A percentile compares a stretch with the other conserved stretches of the same genome.
phyloP scores from a whole-genome alignment of 1,140 invertebrate genomes.

The Cydia splendana region DNA sequence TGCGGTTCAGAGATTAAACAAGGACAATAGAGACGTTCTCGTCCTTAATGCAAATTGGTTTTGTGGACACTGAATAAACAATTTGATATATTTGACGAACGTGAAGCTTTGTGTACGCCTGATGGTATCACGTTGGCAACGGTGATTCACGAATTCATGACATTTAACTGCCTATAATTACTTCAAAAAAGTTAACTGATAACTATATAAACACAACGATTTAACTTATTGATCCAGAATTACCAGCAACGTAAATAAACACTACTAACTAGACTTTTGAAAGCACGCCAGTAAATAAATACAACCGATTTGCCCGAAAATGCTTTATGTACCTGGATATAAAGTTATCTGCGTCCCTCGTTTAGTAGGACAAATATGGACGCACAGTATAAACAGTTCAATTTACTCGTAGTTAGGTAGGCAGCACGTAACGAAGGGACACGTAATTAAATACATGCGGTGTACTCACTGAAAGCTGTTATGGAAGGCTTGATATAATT shows the following conservation, averaged over 20 bases:
- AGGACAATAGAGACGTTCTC: constrained; percentile 13
- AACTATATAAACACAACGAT: background rate
- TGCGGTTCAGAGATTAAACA: constrained; percentile 24
- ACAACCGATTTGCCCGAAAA: background rate
- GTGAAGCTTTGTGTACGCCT: background rate
- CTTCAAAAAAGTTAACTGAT: background rate
- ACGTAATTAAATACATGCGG: constrained; percentile 24
- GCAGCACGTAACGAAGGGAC: constrained; percentile 18
- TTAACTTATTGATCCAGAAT: background rate
- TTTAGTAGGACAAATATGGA: background rate
- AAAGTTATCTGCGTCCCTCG: constrained; percentile 14
- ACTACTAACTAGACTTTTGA: background rate
- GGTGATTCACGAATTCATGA: background rate
- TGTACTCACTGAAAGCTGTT: background rate
- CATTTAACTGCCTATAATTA: background rate
- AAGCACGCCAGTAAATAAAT: background rate
- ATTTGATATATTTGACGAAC: constrained; percentile 22
- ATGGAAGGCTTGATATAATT: constrained; percentile 9
- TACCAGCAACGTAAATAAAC: background rate
- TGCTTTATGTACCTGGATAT: background rate
- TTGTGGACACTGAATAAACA: constrained; percentile 7
- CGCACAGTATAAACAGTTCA: constrained; percentile 18
- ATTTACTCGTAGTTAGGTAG: constrained; percentile 26
- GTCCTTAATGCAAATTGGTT: constrained; percentile 19
- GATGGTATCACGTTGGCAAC: background rate